These are phyloP conservation scores for Chrysolina americana DNA, from an alignment of 2,888 invertebrate species.

Conservation along the genomic window DNA sequence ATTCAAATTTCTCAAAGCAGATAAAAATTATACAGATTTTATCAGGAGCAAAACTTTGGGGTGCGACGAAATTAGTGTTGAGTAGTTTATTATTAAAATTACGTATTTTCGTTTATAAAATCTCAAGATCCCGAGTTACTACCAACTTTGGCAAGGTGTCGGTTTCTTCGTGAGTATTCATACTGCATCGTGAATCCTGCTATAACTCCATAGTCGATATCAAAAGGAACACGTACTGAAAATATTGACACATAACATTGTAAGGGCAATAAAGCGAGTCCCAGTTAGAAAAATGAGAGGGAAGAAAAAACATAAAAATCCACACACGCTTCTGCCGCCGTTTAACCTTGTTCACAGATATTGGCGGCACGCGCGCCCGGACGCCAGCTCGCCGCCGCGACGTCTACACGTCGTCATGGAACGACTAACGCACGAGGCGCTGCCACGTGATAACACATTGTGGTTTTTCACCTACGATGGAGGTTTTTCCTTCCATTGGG, in stretches of 20 bases:
- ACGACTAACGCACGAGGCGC: slow-evolving; percentile 21
- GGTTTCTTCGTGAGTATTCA: background rate
- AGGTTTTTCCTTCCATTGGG: too few species aligned
- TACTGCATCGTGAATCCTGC: too few species aligned
- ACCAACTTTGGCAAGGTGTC: too few species aligned
- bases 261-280: slow-evolving; percentile 3
- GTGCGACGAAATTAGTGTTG: too few species aligned
- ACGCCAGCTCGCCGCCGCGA: slow-evolving; percentile 65
- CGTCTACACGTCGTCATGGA: slow-evolving; percentile 54
- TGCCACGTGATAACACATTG: background rate
- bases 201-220: background rate
- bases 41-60: too few species aligned
- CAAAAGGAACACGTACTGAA: background rate
- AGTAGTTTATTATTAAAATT: too few species aligned
- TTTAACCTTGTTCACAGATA: slow-evolving; percentile 58
- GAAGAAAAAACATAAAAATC: slow-evolving; percentile 32
- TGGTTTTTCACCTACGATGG: background rate
- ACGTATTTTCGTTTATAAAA: too few species aligned
- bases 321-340: slow-evolving; percentile 40
- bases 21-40: too few species aligned
- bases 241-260: slow-evolving; percentile 11
- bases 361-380: slow-evolving; percentile 66
- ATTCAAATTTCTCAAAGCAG: too few species aligned
- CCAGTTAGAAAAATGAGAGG: background rate
- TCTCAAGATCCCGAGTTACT: too few species aligned